Evolutionary conservation across 2,888 invertebrate genomes (phyloP).

Genomic region (Arrhopalites spinosus): DNA sequence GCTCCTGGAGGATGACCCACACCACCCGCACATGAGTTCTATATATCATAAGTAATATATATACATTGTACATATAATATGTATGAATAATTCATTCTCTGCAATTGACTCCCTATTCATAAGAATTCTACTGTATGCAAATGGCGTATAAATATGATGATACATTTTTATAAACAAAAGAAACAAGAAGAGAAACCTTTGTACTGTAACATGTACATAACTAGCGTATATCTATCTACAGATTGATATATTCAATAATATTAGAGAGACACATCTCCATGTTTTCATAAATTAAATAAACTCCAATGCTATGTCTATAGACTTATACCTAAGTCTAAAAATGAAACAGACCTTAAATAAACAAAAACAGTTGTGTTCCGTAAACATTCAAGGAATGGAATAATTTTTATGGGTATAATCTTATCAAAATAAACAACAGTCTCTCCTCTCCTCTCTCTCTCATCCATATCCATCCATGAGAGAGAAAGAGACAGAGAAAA

Average conservation of each 20-base stretch:
- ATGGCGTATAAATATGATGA: too few species aligned
- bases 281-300: not conserved
- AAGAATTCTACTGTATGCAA: too few species aligned
- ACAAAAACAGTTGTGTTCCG: not conserved
- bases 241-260: too few species aligned
- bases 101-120: too few species aligned
- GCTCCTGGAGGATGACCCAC: conserved; percentile 54
- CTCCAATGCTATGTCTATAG: not conserved
- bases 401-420: conserved; percentile 6
- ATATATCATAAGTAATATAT: not conserved
- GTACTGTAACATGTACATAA: too few species aligned
- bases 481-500: too few species aligned
- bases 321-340: not conserved
- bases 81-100: not conserved
- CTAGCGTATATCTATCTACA: too few species aligned
- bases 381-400: not conserved
- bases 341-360: not conserved
- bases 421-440: not conserved
- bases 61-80: not conserved
- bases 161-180: too few species aligned
- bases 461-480: too few species aligned
- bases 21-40: conserved; percentile 36
- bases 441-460: too few species aligned
- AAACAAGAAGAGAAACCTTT: too few species aligned
- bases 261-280: too few species aligned